These are phyloP conservation scores for Scomber scombrus DNA, from an alignment of 2,113 vertebrate genomes.

Conservation along the genomic window DNA sequence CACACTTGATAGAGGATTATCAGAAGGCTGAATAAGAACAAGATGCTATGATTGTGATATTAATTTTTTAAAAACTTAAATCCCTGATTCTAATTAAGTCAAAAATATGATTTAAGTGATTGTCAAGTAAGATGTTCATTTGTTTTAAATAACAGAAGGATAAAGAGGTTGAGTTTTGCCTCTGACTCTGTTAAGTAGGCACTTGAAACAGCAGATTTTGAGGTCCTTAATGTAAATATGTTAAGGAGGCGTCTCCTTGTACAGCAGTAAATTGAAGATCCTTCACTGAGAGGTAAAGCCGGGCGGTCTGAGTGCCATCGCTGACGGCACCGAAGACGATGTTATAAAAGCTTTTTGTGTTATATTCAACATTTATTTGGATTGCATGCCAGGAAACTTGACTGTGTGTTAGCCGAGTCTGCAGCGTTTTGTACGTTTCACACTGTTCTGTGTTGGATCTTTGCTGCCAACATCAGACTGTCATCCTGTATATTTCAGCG, in stretches of 20 bases:
- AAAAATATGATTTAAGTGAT: no score
- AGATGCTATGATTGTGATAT: no score
- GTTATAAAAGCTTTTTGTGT: no score
- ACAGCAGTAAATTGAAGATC: not conserved
- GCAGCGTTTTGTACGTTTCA: not conserved
- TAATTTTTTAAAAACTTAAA: no score
- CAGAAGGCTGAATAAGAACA: no score
- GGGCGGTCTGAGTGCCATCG: not conserved
- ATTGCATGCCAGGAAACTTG: slow-evolving; percentile 18
- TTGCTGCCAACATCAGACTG: not conserved
- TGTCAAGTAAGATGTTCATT: no score
- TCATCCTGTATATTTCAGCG: not conserved
- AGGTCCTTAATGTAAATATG: slow-evolving; percentile 31
- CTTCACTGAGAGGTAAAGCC: not conserved
- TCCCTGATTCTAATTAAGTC: no score
- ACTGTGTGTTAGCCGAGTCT: not conserved
- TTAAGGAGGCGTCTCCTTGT: not conserved
- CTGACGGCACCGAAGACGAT: slow-evolving; percentile 3
- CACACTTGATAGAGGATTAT: no score
- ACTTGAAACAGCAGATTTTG: not conserved
- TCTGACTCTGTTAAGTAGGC: not conserved
- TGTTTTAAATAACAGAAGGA: no score
- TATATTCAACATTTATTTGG: no score
- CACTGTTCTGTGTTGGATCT: not conserved
- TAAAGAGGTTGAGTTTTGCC: no score